These are phyloP conservation scores for Seira ritae DNA, from an alignment of 2,888 invertebrate genomes.

Conservation along the genomic window DNA sequence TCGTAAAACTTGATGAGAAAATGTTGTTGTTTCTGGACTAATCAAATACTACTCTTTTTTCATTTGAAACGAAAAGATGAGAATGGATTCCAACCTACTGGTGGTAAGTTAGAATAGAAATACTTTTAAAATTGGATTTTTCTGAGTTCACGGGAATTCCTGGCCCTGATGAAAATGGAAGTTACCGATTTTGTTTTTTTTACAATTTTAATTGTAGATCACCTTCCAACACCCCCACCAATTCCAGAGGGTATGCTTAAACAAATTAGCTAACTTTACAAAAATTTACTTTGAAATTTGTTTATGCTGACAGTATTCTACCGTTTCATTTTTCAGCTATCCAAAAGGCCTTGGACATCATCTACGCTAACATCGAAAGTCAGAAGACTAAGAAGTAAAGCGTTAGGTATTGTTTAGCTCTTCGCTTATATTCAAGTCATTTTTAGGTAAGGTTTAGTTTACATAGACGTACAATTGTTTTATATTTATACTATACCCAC, in stretches of 20 bases:
- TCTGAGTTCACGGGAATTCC: too few relatives aligned
- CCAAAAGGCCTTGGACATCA: slow-evolving; percentile 67
- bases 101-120: too few relatives aligned
- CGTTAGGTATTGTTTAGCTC: slow-evolving; percentile 7
- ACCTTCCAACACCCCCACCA: slow-evolving; percentile 72
- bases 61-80: slow-evolving; percentile 9
- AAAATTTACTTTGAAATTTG: too few relatives aligned
- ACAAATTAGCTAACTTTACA: too few relatives aligned
- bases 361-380: slow-evolving; percentile 67
- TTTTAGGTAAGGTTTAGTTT: slow-evolving; percentile 15
- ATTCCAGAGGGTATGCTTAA: slow-evolving; percentile 68
- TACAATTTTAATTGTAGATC: too few relatives aligned
- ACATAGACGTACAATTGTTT: slow-evolving; percentile 8
- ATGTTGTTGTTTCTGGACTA: too few relatives aligned
- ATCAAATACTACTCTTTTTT: slow-evolving; percentile 9
- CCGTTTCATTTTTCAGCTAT: slow-evolving; percentile 52
- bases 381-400: slow-evolving; percentile 50
- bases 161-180: too few relatives aligned
- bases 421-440: slow-evolving; percentile 46
- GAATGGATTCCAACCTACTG: slow-evolving; percentile 60
- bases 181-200: too few relatives aligned
- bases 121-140: too few relatives aligned
- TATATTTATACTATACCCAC: slow-evolving; percentile 10
- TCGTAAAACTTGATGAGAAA: too few relatives aligned
- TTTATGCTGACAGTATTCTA: too few relatives aligned